A percentile compares a stretch with the other conserved stretches of the same genome.
Evolutionary conservation across 2,888 invertebrate species (phyloP).

Genomic region (Drosophila sordidula): DNA sequence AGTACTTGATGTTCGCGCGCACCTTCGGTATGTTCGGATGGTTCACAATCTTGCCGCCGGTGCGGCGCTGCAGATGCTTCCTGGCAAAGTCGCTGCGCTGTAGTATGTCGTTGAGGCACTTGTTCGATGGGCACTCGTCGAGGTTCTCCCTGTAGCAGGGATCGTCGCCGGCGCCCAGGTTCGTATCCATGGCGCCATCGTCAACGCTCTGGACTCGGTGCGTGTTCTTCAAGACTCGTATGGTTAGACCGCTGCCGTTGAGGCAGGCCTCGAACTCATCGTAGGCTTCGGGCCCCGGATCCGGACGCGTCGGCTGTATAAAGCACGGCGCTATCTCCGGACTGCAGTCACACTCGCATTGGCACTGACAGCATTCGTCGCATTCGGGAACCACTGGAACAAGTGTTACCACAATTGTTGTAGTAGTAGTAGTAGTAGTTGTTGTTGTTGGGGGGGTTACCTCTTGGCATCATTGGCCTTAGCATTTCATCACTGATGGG

Average conservation of each 20-base stretch:
- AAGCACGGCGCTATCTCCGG: conserved; percentile 70
- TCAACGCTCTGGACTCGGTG: conserved; percentile 80
- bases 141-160: conserved; percentile 27
- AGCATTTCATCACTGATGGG: conserved; percentile 23
- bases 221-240: conserved; percentile 83
- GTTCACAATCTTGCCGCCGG: conserved; percentile 63
- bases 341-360: conserved; percentile 63
- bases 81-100: conserved; percentile 50
- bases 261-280: conserved; percentile 84
- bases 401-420: no score
- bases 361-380: conserved; percentile 50
- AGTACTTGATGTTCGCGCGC: conserved; percentile 84
- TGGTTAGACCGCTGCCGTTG: conserved; percentile 77
- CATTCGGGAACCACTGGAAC: no score
- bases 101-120: conserved; percentile 45
- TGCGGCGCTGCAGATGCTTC: conserved; percentile 52
- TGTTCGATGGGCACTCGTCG: conserved; percentile 39
- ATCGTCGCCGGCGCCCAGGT: conserved; percentile 51
- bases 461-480: conserved; percentile 10
- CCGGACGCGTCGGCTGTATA: conserved; percentile 61
- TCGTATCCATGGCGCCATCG: conserved; percentile 61
- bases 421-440: no score
- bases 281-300: conserved; percentile 82
- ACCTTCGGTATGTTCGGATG: conserved; percentile 81
- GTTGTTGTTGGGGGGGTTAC: background rate